A percentile compares a stretch with the other conserved stretches of the same genome.
These are phyloP conservation scores for Ormyrus thymus DNA, from an alignment of 2,888 invertebrate species.

Conservation along the genomic window DNA sequence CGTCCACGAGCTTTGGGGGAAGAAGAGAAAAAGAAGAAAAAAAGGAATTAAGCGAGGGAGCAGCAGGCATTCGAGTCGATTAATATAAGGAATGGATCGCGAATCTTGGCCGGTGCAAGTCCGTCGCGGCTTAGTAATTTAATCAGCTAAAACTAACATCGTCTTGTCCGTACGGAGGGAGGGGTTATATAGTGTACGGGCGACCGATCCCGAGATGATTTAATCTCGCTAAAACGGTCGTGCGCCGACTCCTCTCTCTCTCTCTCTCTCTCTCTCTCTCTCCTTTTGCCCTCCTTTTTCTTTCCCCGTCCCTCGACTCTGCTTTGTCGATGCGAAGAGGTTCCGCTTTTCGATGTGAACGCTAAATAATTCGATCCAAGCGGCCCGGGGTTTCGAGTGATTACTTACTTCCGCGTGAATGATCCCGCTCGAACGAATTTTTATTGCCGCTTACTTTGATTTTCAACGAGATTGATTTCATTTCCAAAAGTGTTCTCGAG, in stretches of 20 bases:
- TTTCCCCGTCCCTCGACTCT: conserved; percentile 21
- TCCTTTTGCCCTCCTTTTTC: conserved; percentile 54
- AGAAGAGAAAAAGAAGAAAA: conserved; percentile 44
- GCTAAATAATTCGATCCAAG: conserved; percentile 42
- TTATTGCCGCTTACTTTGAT: too few relatives aligned
- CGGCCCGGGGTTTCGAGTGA: not conserved
- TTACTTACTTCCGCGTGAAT: conserved; percentile 8
- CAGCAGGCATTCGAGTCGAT: conserved; percentile 62
- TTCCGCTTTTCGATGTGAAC: conserved; percentile 9
- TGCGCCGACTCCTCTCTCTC: conserved; percentile 58
- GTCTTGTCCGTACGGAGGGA: conserved; percentile 46
- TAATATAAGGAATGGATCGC: conserved; percentile 71
- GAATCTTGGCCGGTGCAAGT: conserved; percentile 69
- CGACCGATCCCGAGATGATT: conserved; percentile 71
- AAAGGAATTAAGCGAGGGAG: not conserved
- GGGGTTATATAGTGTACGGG: too few relatives aligned
- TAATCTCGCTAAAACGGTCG: conserved; percentile 73
- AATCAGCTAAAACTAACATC: conserved; percentile 75
- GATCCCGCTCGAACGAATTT: not conserved
- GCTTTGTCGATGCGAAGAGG: not conserved
- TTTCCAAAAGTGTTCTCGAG: too few relatives aligned
- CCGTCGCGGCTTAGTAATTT: conserved; percentile 74
- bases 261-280: conserved; percentile 46
- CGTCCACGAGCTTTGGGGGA: conserved; percentile 14
- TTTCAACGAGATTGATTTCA: too few relatives aligned